Evolutionary conservation across 2,888 invertebrate species (phyloP).

Genomic region (Lymantria dispar): DNA sequence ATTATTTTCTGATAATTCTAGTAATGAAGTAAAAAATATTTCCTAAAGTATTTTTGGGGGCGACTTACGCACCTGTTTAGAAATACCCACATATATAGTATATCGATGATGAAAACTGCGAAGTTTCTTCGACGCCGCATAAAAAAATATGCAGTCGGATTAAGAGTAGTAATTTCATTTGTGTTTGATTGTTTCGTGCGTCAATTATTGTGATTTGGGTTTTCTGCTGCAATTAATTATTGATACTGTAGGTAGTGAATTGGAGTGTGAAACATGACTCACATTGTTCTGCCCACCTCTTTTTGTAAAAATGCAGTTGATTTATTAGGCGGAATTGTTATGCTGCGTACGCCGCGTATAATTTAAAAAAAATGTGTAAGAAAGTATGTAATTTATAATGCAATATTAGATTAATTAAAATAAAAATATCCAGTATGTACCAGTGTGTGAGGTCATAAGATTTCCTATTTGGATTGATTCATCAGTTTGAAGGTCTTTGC

Average conservation of each 20-base stretch:
- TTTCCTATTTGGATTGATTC: slow-evolving; percentile 55
- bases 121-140: slow-evolving; percentile 26
- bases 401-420: neutral
- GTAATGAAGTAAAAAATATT: neutral
- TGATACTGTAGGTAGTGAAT: slow-evolving; percentile 75
- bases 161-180: slow-evolving; percentile 58
- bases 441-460: slow-evolving; percentile 39
- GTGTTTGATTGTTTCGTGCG: slow-evolving; percentile 65
- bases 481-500: slow-evolving; percentile 47
- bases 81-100: slow-evolving; percentile 55
- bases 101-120: slow-evolving; percentile 28
- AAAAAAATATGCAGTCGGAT: slow-evolving; percentile 35
- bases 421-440: neutral
- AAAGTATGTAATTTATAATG: slow-evolving; percentile 6
- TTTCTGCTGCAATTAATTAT: slow-evolving; percentile 66
- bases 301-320: slow-evolving; percentile 60
- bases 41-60: neutral
- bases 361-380: slow-evolving; percentile 8
- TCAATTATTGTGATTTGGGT: slow-evolving; percentile 66
- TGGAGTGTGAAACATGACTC: slow-evolving; percentile 80
- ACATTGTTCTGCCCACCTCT: slow-evolving; percentile 65
- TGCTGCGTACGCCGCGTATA: slow-evolving; percentile 9
- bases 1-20: slow-evolving; percentile 38
- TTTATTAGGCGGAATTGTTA: slow-evolving; percentile 43
- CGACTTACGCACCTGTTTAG: slow-evolving; percentile 41